Evolutionary conservation across 1,140 invertebrate species (phyloP), one percentile per base, ranked within the genome.

Genomic region (Leptoteleia sp.): DNA sequence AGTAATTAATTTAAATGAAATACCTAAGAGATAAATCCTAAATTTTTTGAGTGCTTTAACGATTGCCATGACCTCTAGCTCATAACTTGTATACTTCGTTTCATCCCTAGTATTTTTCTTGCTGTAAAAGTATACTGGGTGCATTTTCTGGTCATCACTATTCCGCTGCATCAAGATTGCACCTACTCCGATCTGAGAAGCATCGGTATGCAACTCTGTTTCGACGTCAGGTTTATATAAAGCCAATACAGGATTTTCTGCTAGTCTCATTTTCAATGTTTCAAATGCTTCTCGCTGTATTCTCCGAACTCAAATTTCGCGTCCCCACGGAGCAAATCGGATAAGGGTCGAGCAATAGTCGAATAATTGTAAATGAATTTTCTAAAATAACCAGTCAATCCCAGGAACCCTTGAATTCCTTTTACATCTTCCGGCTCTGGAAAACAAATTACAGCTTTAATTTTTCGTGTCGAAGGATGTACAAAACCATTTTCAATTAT

Each of bases 61-160:
- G 16, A 52, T 52, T 3, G 48, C 48, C 8, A 50, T 6, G 5
- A 50, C 45, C 17, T 50, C 45, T n/a, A 50, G 45, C 15, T 50
- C 45, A 19, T 52, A 52, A 11, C 48, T 52, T 13, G 48, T 22
- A 25, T 52, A 52, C 13, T 52, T 52, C 17, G 19, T 33, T 25
- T 52, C 48, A 9, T 37, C 48, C 8, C 11, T 52, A 1, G 5
- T 52, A 5, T 31, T 52, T 9, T 37, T 52, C 7, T 15, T 37
- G n/a, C 19, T 22, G 5, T 22, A 22, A 22, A 3, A 22, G 5
- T 22, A 22, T 2, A 22, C 5, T 22, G 19, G 19, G 19, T 22
- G 19, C 2, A 22, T 2, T 22, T 22, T 22, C 19, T 22, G 2
- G 19, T 22, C 19, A 22, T 2, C 19, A 2, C 5, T 5, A 22